Percentiles rank a stretch among this genome's conserved stretches.
Conservation (phyloP, 2,113 vertebrate species). For the Tichodroma muraria region DNA sequence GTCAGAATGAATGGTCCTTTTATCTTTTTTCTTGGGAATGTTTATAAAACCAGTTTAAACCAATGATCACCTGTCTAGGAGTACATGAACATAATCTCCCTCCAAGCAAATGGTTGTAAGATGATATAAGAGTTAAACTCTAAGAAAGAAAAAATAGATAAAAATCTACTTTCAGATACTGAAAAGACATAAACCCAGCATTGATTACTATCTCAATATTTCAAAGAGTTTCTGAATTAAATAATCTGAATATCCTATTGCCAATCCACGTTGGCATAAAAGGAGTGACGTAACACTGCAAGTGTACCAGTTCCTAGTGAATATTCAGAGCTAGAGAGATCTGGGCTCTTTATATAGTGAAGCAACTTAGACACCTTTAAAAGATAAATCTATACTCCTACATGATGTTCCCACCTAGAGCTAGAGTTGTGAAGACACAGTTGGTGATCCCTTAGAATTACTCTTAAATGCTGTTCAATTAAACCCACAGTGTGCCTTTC, state of each 20-base stretch:
- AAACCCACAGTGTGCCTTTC: constrained; percentile 43
- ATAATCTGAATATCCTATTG: background rate
- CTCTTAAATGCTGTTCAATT: background rate
- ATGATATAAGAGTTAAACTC: background rate
- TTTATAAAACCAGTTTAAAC: background rate
- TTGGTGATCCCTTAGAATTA: constrained; percentile 18
- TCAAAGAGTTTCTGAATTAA: background rate
- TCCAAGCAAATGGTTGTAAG: background rate
- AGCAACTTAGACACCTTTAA: background rate
- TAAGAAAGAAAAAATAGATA: background rate
- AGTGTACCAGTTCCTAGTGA: background rate
- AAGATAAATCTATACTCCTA: constrained; percentile 12
- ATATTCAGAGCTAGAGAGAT: background rate
- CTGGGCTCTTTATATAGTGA: background rate
- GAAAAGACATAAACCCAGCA: background rate
- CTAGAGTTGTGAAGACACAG: constrained; percentile 28
- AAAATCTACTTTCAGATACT: background rate
- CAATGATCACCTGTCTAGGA: background rate
- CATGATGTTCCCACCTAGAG: constrained; percentile 23
- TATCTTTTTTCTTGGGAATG: background rate
- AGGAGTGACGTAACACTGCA: background rate
- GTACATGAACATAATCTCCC: background rate
- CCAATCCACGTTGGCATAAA: background rate
- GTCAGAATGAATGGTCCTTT: background rate
- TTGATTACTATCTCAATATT: background rate